Conservation (phyloP, 1,140 invertebrate species). For the Chionoecetes opilio region DNA sequence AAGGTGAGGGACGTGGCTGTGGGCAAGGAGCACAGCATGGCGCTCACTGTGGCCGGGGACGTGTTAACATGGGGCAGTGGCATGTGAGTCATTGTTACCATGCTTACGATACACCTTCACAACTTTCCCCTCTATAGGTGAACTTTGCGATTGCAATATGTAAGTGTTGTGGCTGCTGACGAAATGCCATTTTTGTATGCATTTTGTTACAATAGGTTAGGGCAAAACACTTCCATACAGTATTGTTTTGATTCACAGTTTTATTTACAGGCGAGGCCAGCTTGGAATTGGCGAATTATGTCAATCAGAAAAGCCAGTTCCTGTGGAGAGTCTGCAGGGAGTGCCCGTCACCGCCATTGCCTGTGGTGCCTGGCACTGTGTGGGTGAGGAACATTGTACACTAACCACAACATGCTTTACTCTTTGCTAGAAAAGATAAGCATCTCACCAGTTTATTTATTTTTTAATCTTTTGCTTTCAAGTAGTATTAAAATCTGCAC, state of each 20-base stretch:
- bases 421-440: too few species aligned
- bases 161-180: background rate
- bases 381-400: slow-evolving; percentile 41
- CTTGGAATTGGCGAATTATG: slow-evolving; percentile 66
- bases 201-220: too few species aligned
- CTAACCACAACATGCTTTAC: background rate
- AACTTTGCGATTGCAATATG: background rate
- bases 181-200: too few species aligned
- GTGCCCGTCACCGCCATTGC: slow-evolving; percentile 54
- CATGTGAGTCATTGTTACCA: slow-evolving; percentile 56
- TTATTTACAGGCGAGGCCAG: slow-evolving; percentile 66
- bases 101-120: background rate
- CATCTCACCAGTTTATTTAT: too few species aligned
- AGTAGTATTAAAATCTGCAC: too few species aligned
- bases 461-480: too few species aligned
- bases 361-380: slow-evolving; percentile 72
- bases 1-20: slow-evolving; percentile 55
- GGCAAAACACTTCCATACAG: too few species aligned
- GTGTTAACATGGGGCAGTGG: slow-evolving; percentile 66
- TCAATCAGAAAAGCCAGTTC: slow-evolving; percentile 38
- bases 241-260: too few species aligned
- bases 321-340: slow-evolving; percentile 70
- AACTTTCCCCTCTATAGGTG: background rate
- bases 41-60: slow-evolving; percentile 57
- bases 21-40: slow-evolving; percentile 71